Conservation (phyloP, 2,113 vertebrate genomes). For the Charadrius vociferus region DNA sequence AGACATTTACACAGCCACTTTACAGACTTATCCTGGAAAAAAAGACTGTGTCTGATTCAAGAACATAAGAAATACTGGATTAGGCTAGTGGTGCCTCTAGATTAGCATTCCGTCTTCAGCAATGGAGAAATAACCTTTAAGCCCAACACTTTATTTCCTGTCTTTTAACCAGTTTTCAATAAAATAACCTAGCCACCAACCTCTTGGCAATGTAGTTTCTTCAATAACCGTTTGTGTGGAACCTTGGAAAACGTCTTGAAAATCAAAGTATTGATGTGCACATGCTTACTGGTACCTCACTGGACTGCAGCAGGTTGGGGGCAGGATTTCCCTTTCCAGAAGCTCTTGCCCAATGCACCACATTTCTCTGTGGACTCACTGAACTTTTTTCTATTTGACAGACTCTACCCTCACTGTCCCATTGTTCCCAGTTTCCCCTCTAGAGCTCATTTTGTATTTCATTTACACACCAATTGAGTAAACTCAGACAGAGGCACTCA, state of each 20-base stretch:
- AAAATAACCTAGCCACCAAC: neutral
- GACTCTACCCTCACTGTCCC: neutral
- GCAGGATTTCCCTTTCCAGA: neutral
- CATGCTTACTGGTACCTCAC: neutral
- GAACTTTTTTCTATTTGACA: neutral
- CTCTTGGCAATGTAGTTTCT: neutral
- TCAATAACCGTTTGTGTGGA: neutral
- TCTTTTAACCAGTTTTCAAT: neutral
- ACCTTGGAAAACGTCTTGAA: neutral
- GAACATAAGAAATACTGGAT: neutral
- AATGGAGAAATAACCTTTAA: neutral
- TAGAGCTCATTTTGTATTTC: neutral
- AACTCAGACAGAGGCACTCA: neutral
- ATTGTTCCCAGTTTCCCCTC: neutral
- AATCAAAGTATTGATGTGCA: neutral
- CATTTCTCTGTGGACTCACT: neutral
- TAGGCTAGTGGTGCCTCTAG: neutral
- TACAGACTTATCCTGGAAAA: neutral
- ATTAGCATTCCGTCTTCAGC: neutral
- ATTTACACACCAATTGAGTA: neutral
- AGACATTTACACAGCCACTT: neutral
- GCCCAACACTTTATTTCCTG: neutral
- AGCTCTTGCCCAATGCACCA: neutral
- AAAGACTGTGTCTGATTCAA: neutral
- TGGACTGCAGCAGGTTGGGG: neutral